A percentile compares a stretch with the other conserved stretches of the same genome.
Evolutionary conservation across 2,797 vertebrate species (phyloP).

Genomic region (Anabacerthia variegaticeps): DNA sequence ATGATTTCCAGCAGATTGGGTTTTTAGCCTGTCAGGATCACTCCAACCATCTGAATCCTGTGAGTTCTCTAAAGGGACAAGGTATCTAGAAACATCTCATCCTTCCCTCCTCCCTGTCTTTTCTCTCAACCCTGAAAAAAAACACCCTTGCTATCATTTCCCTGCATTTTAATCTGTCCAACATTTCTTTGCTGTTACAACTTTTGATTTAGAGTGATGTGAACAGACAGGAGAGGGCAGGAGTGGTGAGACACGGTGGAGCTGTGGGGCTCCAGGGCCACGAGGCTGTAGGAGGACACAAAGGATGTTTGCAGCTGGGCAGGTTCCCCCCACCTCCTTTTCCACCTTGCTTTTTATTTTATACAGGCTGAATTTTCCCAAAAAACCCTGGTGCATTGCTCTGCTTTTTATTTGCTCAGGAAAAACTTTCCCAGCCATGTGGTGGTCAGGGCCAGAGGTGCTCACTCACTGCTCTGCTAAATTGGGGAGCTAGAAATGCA

Average conservation of each 20-base stretch:
- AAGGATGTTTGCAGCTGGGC: not conserved
- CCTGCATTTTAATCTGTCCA: not conserved
- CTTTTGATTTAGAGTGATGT: not conserved
- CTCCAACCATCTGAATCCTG: not conserved
- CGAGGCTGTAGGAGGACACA: rapidly evolving
- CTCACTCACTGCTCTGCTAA: not conserved
- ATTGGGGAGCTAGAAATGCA: not conserved
- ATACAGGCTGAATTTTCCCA: not conserved
- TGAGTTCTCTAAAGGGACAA: not conserved
- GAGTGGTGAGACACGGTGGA: not conserved
- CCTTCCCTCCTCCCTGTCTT: not conserved
- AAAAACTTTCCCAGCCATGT: rapidly evolving
- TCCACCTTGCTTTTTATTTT: not conserved
- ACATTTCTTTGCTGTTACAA: not conserved
- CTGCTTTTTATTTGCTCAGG: not conserved
- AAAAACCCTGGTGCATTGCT: rapidly evolving
- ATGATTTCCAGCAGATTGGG: conserved; percentile 46
- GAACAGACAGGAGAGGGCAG: not conserved
- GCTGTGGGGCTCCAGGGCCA: not conserved
- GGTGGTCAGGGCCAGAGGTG: not conserved
- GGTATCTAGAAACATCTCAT: not conserved
- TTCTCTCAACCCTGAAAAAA: not conserved
- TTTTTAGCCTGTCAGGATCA: conserved; percentile 37
- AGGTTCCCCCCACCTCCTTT: not conserved
- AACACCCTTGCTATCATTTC: not conserved